Evolutionary conservation across 2,888 invertebrate species (phyloP).

Genomic region (Apantesis nais): DNA sequence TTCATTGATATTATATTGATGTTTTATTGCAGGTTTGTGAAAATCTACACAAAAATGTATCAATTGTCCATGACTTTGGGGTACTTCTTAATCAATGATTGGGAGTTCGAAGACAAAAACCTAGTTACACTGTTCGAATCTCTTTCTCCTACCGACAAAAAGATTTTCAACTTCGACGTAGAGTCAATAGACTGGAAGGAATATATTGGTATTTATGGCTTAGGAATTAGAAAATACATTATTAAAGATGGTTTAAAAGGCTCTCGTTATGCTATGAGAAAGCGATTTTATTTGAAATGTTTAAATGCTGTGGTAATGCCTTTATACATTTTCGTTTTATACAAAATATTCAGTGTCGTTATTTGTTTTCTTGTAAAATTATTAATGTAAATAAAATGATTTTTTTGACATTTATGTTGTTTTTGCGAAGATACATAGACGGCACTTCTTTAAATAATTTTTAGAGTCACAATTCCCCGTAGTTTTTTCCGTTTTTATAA

Average conservation of each 20-base stretch:
- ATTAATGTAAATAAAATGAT: constrained; percentile 4
- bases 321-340: constrained; percentile 22
- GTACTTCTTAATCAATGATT: constrained; percentile 43
- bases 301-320: constrained; percentile 1
- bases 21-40: constrained; percentile 42
- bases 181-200: constrained; percentile 40
- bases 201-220: constrained; percentile 36
- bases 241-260: constrained; percentile 43
- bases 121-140: constrained; percentile 21
- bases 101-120: constrained; percentile 46
- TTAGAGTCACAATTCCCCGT: too few species aligned
- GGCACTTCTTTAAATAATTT: too few species aligned
- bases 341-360: constrained; percentile 14
- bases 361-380: constrained; percentile 9
- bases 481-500: too few species aligned
- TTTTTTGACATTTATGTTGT: neutral
- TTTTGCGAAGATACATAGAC: too few species aligned
- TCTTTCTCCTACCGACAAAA: constrained; percentile 32
- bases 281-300: constrained; percentile 25
- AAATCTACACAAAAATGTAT: constrained; percentile 42
- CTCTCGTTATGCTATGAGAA: neutral
- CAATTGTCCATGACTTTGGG: constrained; percentile 29
- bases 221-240: constrained; percentile 51
- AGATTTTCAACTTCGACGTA: constrained; percentile 53
- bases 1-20: too few species aligned